Evolutionary conservation across 2,797 vertebrate genomes (phyloP), one percentile per base, ranked within the genome.

Genomic region (Columba guinea): DNA sequence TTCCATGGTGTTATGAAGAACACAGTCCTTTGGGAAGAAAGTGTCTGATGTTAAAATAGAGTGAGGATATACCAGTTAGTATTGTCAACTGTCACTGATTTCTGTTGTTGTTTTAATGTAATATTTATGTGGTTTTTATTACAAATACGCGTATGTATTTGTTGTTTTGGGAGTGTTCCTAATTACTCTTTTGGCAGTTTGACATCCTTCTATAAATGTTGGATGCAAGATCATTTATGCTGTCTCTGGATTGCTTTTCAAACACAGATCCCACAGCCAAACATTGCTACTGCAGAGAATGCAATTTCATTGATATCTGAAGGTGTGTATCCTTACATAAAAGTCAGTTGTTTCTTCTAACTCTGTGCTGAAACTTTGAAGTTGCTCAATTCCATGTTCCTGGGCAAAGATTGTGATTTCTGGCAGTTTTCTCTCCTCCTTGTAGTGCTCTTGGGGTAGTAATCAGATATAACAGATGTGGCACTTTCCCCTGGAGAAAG

Each of bases 201-300:
- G 49, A 52, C 52, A 80, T 86, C 39, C 18, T 70, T 80, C 58
- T 84, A 5, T 75, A 1, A 55, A 32, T 56, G 14, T 60, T 86
- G 65, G 35, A 84, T 74, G 28, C 39, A 77, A 20, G 19, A 63
- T 79, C 37, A 49, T 89, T 81, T 85, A 35, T 21, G 3, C 22
- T 91, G 34, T 60, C 37, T 81, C 32, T 60, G 49, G 53, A 28
- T 37, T 91, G 35, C 34, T 92, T 93, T 91, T 91, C 76, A 85
- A 78, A 35, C 48, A 32, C 41, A 69, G 41, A 48, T 65, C 32
- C 46, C 37, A 37, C 28, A 76, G 48, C 53, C 46, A 55, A 77
- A 67, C 51, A 49, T 39, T 81, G 24, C 30, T 69, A 5, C 41
- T 81, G 20, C 34, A 48, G 52, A 71, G 26, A 63, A 52, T 22